Percentiles rank a stretch among this genome's conserved stretches.
phyloP scores from a whole-genome alignment of 1,140 invertebrate species.

The Pseudachorutes palmiensis region DNA sequence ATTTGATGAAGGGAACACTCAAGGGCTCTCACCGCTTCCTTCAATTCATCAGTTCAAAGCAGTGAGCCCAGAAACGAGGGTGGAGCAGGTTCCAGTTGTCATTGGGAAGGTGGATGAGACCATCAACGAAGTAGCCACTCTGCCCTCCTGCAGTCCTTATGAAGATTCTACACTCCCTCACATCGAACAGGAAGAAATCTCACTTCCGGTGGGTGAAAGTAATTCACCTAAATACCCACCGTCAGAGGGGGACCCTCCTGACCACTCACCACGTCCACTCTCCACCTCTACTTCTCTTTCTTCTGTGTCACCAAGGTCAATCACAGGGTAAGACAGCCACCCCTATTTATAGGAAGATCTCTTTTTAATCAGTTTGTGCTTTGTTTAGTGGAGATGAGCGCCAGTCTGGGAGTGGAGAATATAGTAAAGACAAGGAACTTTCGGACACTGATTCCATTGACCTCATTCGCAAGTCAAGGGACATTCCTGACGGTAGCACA shows the following conservation, averaged over 20 bases:
- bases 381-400: neutral
- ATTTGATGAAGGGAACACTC: neutral
- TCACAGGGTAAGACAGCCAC: slow-evolving; percentile 38
- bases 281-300: slow-evolving; percentile 47
- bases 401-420: slow-evolving; percentile 8
- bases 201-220: no score
- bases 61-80: neutral
- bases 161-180: no score
- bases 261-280: neutral
- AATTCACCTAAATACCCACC: neutral
- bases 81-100: neutral
- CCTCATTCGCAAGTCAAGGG: neutral
- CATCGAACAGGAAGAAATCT: neutral
- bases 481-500: slow-evolving; percentile 19
- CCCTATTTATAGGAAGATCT: neutral
- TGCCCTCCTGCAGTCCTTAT: no score
- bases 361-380: neutral
- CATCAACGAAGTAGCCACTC: no score
- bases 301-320: slow-evolving; percentile 50
- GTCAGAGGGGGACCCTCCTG: neutral
- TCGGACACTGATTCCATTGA: slow-evolving; percentile 27
- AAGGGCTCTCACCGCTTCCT: neutral
- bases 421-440: slow-evolving; percentile 30
- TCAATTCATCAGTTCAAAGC: no score
- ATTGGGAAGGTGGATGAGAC: no score